Evolutionary conservation across 2,888 invertebrate species (phyloP).

Genomic region (Limnephilus marmoratus): DNA sequence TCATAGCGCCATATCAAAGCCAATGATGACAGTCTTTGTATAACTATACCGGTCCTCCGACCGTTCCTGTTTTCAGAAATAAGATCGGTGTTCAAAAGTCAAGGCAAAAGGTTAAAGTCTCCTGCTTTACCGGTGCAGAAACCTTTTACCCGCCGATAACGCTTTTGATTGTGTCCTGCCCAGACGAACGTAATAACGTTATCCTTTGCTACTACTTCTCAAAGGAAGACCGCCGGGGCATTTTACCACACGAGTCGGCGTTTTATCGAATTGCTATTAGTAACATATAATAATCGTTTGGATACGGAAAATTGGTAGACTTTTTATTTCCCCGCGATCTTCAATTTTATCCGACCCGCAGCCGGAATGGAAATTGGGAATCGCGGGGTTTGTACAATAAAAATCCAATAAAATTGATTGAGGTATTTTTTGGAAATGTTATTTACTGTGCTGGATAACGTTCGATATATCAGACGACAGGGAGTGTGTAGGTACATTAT

Average conservation of each 20-base stretch:
- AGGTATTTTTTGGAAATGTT: no score
- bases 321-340: background rate
- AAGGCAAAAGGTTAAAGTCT: background rate
- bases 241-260: background rate
- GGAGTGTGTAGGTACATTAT: no score
- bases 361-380: no score
- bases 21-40: background rate
- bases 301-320: background rate
- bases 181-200: conserved; percentile 45
- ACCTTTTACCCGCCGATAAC: conserved; percentile 54
- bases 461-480: no score
- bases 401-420: no score
- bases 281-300: background rate
- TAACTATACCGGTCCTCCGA: background rate
- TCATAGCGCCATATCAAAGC: background rate
- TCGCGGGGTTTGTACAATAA: no score
- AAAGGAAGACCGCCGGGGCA: background rate
- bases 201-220: conserved; percentile 23
- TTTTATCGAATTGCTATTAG: background rate
- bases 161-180: conserved; percentile 47
- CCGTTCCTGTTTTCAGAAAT: background rate
- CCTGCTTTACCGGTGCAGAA: background rate
- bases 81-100: background rate
- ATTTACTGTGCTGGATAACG: no score
- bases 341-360: no score